A percentile compares a stretch with the other conserved stretches of the same genome.
phyloP scores from a whole-genome alignment of 1,140 invertebrate genomes.

The Pachypeltis micranthus region DNA sequence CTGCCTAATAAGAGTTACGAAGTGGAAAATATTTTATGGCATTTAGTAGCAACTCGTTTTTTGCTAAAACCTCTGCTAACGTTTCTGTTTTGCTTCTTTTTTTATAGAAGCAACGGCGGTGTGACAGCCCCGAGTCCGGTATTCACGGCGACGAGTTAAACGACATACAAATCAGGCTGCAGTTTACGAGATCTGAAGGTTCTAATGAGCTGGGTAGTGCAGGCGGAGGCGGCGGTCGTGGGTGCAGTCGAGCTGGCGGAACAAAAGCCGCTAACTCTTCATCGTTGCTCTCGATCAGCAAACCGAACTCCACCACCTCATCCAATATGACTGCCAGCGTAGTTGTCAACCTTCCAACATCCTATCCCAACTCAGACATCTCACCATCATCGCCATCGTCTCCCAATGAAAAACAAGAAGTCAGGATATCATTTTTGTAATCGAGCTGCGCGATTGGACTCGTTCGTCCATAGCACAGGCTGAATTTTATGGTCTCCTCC shows the following conservation, averaged over 20 bases:
- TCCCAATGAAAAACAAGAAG: constrained; percentile 29
- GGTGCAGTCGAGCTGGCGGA: constrained; percentile 7
- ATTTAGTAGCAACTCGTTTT: too few relatives aligned
- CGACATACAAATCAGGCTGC: constrained; percentile 22
- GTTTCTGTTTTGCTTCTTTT: constrained; percentile 14
- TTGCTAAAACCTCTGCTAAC: too few relatives aligned
- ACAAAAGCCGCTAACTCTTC: constrained; percentile 18
- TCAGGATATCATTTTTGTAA: constrained; percentile 32
- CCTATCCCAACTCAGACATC: constrained; percentile 32
- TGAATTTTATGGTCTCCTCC: too few relatives aligned
- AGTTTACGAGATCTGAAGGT: constrained; percentile 18
- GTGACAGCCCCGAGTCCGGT: constrained; percentile 11
- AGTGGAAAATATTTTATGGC: too few relatives aligned
- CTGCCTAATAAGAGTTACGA: too few relatives aligned
- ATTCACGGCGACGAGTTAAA: constrained; percentile 24
- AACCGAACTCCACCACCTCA: constrained; percentile 32
- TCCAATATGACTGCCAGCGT: constrained; percentile 33
- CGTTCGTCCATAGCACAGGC: too few relatives aligned
- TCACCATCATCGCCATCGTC: constrained; percentile 29
- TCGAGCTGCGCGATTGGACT: too few relatives aligned
- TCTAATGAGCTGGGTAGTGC: constrained; percentile 11
- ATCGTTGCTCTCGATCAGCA: constrained; percentile 28
- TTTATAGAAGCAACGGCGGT: constrained; percentile 12
- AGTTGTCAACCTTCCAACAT: constrained; percentile 32
- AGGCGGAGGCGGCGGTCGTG: not conserved